Base-by-base conservation (phyloP, 2,113 vertebrate genomes). In the Xenopus borealis region DNA sequence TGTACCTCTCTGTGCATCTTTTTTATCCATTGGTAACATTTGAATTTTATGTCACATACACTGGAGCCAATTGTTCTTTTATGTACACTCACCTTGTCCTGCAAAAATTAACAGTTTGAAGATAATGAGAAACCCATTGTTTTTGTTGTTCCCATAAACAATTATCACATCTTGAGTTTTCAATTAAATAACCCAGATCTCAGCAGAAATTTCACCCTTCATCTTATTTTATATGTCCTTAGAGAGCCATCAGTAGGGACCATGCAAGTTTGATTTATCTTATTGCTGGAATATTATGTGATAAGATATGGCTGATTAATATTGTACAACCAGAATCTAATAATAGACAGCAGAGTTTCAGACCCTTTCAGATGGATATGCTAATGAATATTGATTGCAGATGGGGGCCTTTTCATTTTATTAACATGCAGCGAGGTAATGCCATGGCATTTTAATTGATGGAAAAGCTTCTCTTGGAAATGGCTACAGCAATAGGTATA, bases 261-360 rank as follows among this genome's bases (percentile, higher is more conserved):
- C 66, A 57, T 62, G 73, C 58, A 63, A 57, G 61, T 52, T 75
- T 69, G 73, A 75, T 75, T 75, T 75, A 75, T 75, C 57, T 69
- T 69, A 69, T 69, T 69, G 23, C 30, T 44, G 67, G 58, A 66
- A 50, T 66, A 75, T 69, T 65, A 46, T 75, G 73, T 53, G 73
- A 69, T 75, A 75, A 75, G 66, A 69, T 75, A 69, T 75, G 73
- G 65, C 66, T 75, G 73, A 75, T 69, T 75, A 75, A 69, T 75
- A 57, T 62, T 62, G 66, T 62, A 75, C 45, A 75, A 61, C 27
- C 73, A 69, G 66, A 75, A 75, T 75, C 66, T 75, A 69, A 75
- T 75, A 75, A 75, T 69, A 75, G 58, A 58, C 46, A 19, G 33
- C 73, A 69, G 58, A 50, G 58, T 62, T 75, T 62, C 66, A 62